These are phyloP conservation scores for Drosophila multiciliata DNA, from an alignment of 2,888 invertebrate genomes.

Conservation along the genomic window DNA sequence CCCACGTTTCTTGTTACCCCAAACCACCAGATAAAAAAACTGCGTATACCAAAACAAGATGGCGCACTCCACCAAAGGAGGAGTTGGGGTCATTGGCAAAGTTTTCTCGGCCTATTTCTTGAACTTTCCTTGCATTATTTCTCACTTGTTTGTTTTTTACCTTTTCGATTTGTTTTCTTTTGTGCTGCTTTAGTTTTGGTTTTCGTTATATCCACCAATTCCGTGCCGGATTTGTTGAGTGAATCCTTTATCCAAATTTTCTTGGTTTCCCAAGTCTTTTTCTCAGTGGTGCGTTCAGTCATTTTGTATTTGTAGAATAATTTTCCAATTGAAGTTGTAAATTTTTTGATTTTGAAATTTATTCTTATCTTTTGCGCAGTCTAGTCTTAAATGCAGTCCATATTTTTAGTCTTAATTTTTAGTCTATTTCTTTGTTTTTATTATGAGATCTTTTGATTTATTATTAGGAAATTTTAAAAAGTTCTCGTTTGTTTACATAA, in stretches of 20 bases:
- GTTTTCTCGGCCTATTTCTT: conserved; percentile 32
- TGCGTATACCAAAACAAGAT: conserved; percentile 78
- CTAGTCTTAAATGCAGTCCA: conserved; percentile 13
- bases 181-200: conserved; percentile 65
- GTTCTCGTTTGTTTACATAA: conserved; percentile 3
- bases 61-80: conserved; percentile 52
- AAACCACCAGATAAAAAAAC: conserved; percentile 21
- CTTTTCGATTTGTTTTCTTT: conserved; percentile 69
- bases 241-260: conserved; percentile 86
- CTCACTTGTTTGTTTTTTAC: conserved; percentile 51
- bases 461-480: conserved; percentile 9
- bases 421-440: conserved; percentile 1
- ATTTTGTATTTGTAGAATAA: conserved; percentile 41
- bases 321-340: conserved; percentile 8
- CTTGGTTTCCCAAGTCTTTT: conserved; percentile 82
- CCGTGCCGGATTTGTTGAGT: conserved; percentile 85
- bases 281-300: conserved; percentile 79
- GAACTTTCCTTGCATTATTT: conserved; percentile 10
- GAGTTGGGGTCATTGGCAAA: conserved; percentile 5
- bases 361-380: conserved; percentile 2
- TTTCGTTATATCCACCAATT: conserved; percentile 83
- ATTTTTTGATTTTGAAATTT: conserved; percentile 12
- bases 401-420: conserved; percentile 2
- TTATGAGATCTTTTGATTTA: conserved; percentile 49
- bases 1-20: background rate